Percentiles rank a stretch among this genome's conserved stretches.
Conservation (phyloP, 1,140 invertebrate species). For the Triops longicaudatus region DNA sequence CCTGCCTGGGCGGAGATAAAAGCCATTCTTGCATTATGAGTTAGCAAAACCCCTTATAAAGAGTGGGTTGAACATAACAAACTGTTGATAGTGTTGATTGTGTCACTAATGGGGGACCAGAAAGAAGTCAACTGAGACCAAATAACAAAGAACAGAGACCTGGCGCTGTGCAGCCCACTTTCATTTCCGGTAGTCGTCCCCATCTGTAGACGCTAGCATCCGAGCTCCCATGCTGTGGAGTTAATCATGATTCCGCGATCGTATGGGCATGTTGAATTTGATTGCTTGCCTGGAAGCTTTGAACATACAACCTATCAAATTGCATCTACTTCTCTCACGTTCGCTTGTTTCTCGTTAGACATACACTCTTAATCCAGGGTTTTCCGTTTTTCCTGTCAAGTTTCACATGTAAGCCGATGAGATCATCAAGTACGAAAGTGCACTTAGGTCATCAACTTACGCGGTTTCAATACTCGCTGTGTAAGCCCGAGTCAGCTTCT, state of each 20-base stretch:
- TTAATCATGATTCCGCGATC: background rate
- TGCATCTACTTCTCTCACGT: background rate
- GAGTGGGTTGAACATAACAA: background rate
- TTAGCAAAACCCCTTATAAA: background rate
- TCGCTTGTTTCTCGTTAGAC: conserved; percentile 8
- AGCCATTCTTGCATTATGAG: background rate
- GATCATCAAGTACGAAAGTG: too few relatives aligned
- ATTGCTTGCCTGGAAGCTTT: background rate
- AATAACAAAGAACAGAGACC: background rate
- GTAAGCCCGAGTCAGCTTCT: too few relatives aligned
- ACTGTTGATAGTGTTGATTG: conserved; percentile 7
- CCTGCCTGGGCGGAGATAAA: background rate
- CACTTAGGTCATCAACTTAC: too few relatives aligned
- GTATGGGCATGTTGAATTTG: background rate
- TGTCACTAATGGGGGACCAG: background rate
- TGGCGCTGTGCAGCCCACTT: background rate
- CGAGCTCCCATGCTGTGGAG: conserved; percentile 4
- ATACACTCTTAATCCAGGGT: background rate
- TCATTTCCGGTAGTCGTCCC: background rate
- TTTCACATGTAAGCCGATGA: background rate
- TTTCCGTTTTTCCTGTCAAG: background rate
- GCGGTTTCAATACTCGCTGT: too few relatives aligned
- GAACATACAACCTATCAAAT: background rate
- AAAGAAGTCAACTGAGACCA: background rate
- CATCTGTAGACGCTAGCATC: background rate